Conservation (phyloP, 2,113 vertebrate species). For the Eulemur macaco region DNA sequence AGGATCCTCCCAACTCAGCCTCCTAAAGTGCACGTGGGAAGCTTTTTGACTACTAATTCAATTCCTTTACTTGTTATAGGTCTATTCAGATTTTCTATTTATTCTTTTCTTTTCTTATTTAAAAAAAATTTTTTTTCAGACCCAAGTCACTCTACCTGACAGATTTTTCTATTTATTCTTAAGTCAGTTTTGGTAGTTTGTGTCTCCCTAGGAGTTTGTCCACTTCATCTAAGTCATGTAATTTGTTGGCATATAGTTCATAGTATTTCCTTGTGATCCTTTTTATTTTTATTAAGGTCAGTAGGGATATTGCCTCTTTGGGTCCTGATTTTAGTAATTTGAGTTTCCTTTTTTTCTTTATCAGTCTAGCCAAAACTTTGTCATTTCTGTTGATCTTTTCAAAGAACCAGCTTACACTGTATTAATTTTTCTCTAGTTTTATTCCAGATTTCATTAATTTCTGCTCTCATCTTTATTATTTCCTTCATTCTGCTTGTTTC, state of each 20-base stretch:
- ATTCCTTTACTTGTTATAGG: not conserved
- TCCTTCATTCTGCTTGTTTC: not conserved
- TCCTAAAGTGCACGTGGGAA: not conserved
- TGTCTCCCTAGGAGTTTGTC: not conserved
- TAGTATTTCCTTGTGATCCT: not conserved
- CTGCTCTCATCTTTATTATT: constrained; percentile 18
- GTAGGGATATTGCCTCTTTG: not conserved
- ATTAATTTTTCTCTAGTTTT: not conserved
- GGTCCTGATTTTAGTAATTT: not conserved
- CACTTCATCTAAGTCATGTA: not conserved
- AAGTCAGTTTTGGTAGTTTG: not conserved
- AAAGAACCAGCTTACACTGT: not conserved
- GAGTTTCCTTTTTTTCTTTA: not conserved
- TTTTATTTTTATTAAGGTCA: not conserved
- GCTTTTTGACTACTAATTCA: not conserved
- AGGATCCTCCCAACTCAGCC: too few relatives aligned
- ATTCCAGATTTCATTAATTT: constrained; percentile 4
- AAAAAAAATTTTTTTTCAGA: too few relatives aligned
- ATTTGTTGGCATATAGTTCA: not conserved
- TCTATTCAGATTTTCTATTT: not conserved
- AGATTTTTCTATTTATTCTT: not conserved
- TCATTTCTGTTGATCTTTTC: not conserved
- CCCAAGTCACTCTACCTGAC: too few relatives aligned
- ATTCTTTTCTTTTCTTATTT: too few relatives aligned
- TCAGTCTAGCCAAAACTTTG: not conserved